phyloP scores from a whole-genome alignment of 2,888 invertebrate genomes.

The Clistopyga incitator region DNA sequence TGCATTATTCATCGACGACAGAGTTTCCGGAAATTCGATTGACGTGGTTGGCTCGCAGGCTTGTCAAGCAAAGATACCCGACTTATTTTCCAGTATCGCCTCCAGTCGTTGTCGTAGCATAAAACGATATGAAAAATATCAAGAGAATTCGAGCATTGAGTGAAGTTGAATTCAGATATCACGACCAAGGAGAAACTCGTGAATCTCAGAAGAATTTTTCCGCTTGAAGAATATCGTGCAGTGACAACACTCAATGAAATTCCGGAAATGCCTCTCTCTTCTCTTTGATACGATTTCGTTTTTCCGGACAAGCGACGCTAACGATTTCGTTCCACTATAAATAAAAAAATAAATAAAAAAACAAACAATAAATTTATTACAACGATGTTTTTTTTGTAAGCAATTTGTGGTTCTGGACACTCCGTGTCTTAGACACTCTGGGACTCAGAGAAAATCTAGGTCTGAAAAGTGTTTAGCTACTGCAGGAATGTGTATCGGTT shows the following conservation, averaged over 20 bases:
- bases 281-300: not conserved
- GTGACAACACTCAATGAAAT: not conserved
- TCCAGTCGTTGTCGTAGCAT: not conserved
- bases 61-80: not conserved
- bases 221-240: not conserved
- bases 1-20: constrained; percentile 46
- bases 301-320: not conserved
- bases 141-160: not conserved
- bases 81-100: not conserved
- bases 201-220: not conserved
- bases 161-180: not conserved
- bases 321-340: not conserved
- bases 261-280: not conserved
- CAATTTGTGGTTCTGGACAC: no score
- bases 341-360: no score
- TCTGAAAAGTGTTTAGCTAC: no score
- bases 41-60: not conserved
- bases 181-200: not conserved
- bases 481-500: no score
- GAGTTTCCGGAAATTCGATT: constrained; percentile 13
- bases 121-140: constrained; percentile 7
- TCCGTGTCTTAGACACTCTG: no score
- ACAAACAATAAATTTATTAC: not conserved
- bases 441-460: no score
- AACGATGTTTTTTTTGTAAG: no score